Evolutionary conservation across 2,797 vertebrate genomes (phyloP), one percentile per base, ranked within the genome.

Genomic region (Chanos chanos): DNA sequence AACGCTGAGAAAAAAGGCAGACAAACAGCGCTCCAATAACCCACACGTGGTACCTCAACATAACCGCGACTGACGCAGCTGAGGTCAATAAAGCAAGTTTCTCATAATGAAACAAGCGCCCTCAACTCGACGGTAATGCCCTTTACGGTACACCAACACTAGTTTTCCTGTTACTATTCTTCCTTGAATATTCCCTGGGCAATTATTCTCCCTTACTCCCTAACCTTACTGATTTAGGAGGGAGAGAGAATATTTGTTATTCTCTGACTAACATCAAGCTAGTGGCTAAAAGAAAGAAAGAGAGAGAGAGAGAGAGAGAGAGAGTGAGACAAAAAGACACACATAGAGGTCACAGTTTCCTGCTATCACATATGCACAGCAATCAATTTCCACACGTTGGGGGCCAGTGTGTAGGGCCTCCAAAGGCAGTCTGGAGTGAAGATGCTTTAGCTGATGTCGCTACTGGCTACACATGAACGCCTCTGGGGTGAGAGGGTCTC

Each of bases 381-480:
- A 59, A 64, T 62, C 71, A 71, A 41, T 63, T 62, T 68, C 44
- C 52, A 24, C 24, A 25, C 30, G 45, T 39, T 27, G n/a, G 7
- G 25, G 39, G 45, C 47, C 30, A 53, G 50, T 31, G 30, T 8
- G 31, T 41, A 47, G 30, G 57, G 34, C 41, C 34, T 58, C 45
- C 12, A 54, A 50, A 33, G 61, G 68, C 49, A 54, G 48, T 40
- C 9, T 36, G 13, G 19, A 52, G 44, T 50, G 10, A 64, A 51
- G 41, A 63, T 58, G 56, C 48, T 43, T 45, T 30, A 43, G 55
- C 62, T 71, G 67, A 71, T 62, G 67, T 64, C 68, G 66, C 61
- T 63, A 39, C 21, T 65, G 55, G 58, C 33, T 61, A 62, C 49
- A 61, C 70, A 71, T 33, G 44, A 77, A 27, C 44, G 56, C 21